These are phyloP conservation scores for Rattus rattus DNA, from an alignment of 2,113 vertebrate genomes.

Conservation along the genomic window DNA sequence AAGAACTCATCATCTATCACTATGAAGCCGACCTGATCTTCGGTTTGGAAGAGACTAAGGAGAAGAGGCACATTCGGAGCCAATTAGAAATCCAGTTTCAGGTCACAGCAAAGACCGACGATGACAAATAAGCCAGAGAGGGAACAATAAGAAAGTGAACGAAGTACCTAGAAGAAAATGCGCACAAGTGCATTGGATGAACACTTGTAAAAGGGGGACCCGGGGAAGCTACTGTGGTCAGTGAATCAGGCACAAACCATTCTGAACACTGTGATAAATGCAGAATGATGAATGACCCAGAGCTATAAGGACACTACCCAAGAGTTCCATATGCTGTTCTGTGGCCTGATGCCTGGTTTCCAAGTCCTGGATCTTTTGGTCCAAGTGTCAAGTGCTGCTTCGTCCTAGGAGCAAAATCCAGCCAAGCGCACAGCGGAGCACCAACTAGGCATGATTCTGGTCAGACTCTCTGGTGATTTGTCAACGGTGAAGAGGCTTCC, in stretches of 20 bases:
- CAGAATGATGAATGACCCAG: neutral
- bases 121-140: neutral
- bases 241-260: neutral
- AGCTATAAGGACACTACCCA: neutral
- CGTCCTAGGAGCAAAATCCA: conserved; percentile 38
- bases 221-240: neutral
- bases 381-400: neutral
- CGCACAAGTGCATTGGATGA: too few species aligned
- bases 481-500: neutral
- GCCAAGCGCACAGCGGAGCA: neutral
- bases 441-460: neutral
- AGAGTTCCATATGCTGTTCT: neutral
- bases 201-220: neutral
- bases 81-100: neutral
- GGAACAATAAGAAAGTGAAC: neutral
- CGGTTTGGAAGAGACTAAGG: neutral
- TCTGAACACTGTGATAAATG: neutral
- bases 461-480: neutral
- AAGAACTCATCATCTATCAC: neutral
- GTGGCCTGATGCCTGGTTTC: neutral
- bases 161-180: neutral
- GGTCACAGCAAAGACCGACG: neutral
- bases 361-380: neutral
- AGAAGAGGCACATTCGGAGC: neutral
- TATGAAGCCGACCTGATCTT: neutral